phyloP scores from a whole-genome alignment of 2,113 vertebrate species.

The Malaclemys terrapin region DNA sequence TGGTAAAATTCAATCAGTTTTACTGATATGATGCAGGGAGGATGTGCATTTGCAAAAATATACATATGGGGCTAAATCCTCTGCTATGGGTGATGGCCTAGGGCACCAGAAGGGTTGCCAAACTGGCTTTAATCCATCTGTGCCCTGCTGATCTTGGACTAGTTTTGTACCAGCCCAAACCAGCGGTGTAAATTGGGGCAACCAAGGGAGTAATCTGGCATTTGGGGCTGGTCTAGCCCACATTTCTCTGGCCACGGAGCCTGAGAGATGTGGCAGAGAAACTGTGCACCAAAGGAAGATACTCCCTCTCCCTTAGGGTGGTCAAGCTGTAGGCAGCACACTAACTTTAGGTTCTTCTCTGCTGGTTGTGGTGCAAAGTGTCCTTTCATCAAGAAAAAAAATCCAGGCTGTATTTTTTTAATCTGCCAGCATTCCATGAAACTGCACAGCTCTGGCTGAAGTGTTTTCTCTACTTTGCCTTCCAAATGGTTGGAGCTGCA shows the following conservation, averaged over 20 bases:
- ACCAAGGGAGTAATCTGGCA: neutral
- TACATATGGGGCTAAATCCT: neutral
- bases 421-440: neutral
- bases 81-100: neutral
- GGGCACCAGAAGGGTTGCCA: too few species aligned
- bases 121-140: neutral
- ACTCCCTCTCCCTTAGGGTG: accelerated
- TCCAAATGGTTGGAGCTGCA: neutral
- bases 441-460: neutral
- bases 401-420: neutral
- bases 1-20: neutral
- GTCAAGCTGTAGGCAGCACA: neutral
- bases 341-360: neutral
- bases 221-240: neutral
- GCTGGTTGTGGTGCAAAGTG: neutral
- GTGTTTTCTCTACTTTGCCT: neutral
- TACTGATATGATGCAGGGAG: neutral
- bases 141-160: neutral
- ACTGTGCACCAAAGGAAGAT: neutral
- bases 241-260: neutral
- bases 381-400: neutral
- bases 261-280: neutral
- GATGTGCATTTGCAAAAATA: neutral
- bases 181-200: neutral
- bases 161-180: neutral